Percentiles rank a stretch among this genome's conserved stretches.
phyloP scores from a whole-genome alignment of 2,113 vertebrate species.

The Amia ocellicauda region DNA sequence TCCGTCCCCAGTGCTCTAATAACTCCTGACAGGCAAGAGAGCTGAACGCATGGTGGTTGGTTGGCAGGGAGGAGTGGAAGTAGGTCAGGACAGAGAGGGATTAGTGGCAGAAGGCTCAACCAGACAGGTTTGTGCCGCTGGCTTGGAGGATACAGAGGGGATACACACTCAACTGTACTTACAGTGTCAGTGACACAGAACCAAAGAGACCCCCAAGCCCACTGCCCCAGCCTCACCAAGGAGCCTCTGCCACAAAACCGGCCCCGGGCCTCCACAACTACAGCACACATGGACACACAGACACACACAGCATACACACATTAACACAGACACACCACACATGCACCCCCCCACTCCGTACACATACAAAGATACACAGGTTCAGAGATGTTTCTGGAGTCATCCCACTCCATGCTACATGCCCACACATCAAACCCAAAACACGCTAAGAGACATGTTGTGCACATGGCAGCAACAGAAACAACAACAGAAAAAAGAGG shows the following conservation, averaged over 20 bases:
- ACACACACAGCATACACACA: slow-evolving; percentile 24
- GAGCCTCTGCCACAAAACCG: too few relatives aligned
- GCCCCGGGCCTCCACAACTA: not conserved
- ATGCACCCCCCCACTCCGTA: too few relatives aligned
- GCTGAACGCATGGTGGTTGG: slow-evolving; percentile 33
- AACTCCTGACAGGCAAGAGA: slow-evolving; percentile 60
- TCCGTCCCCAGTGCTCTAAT: slow-evolving; percentile 60
- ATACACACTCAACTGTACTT: slow-evolving; percentile 43
- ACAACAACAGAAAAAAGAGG: too few relatives aligned
- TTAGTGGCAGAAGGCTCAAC: slow-evolving; percentile 63
- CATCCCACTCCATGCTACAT: too few relatives aligned
- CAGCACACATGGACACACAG: slow-evolving; percentile 12
- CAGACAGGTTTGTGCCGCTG: slow-evolving; percentile 51
- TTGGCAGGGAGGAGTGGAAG: slow-evolving; percentile 49
- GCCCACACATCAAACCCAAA: too few relatives aligned
- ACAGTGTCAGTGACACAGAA: slow-evolving; percentile 54
- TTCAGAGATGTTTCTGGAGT: too few relatives aligned
- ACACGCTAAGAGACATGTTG: too few relatives aligned
- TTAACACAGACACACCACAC: slow-evolving; percentile 1
- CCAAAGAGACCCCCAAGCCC: slow-evolving; percentile 52
- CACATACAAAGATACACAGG: too few relatives aligned
- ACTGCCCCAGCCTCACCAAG: slow-evolving; percentile 39
- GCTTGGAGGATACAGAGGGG: slow-evolving; percentile 48
- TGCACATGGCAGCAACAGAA: too few relatives aligned
- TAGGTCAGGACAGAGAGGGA: slow-evolving; percentile 62